phyloP scores from a whole-genome alignment of 2,797 vertebrate genomes.

The Anisognathus igniventris region DNA sequence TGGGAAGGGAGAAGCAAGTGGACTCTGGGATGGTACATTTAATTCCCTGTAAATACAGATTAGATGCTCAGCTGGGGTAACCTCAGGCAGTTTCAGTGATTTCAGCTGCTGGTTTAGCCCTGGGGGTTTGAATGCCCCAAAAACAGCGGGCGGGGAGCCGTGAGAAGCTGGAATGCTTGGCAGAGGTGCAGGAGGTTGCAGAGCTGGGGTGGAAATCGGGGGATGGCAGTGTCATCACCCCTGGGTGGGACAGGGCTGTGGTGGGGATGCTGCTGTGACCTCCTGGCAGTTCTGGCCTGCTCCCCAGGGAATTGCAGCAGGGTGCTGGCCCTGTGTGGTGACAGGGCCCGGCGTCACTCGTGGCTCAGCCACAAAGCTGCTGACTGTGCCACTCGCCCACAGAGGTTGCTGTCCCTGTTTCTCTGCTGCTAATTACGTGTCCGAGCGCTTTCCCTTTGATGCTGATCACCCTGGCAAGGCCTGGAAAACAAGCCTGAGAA shows the following conservation, averaged over 20 bases:
- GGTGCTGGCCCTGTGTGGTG: not conserved
- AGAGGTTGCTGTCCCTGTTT: constrained; percentile 13
- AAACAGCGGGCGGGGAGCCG: not conserved
- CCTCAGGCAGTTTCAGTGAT: not conserved
- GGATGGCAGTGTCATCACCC: accelerated
- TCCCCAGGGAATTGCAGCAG: not conserved
- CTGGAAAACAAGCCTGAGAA: not conserved
- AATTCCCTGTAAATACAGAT: constrained; percentile 34
- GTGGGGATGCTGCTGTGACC: not conserved
- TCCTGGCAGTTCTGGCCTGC: not conserved
- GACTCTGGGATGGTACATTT: not conserved
- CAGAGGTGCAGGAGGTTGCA: not conserved
- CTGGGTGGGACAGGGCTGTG: not conserved
- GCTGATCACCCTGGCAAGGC: constrained; percentile 2
- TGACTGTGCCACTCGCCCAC: not conserved
- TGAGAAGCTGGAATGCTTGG: not conserved
- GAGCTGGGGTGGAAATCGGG: not conserved
- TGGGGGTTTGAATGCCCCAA: not conserved
- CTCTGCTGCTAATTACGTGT: constrained; percentile 30
- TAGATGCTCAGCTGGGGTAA: not conserved
- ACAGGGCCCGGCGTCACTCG: not conserved
- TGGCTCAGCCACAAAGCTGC: constrained; percentile 8
- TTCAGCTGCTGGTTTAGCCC: not conserved
- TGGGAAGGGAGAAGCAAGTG: not conserved
- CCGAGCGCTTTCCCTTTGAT: constrained; percentile 30